Evolutionary conservation across 53 echinoderm and acorn worm species (phyloP).

Genomic region (Actinopyga echinites): DNA sequence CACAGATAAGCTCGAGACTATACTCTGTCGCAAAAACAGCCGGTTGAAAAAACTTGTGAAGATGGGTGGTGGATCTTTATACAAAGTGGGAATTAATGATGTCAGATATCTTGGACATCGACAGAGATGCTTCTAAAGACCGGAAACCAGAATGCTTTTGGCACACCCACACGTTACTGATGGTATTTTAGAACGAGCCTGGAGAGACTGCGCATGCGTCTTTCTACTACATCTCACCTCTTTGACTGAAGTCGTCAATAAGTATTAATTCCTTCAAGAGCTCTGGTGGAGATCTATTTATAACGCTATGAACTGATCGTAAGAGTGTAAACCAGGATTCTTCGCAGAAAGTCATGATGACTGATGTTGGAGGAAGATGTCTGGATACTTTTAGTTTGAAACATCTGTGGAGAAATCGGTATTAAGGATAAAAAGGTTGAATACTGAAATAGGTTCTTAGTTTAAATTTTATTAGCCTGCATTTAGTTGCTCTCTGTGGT

Average conservation of each 20-base stretch:
- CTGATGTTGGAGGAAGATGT: slow-evolving; percentile 68
- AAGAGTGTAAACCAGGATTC: slow-evolving; percentile 95
- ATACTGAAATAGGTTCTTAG: no score
- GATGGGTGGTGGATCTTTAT: no score
- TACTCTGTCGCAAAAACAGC: no score
- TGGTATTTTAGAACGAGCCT: not conserved
- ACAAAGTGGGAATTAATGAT: no score
- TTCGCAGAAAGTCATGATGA: slow-evolving; percentile 92
- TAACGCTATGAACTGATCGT: slow-evolving; percentile 89
- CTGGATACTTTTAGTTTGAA: slow-evolving; percentile 62
- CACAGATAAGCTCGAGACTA: no score
- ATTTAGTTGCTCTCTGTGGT: no score
- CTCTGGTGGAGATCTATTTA: slow-evolving; percentile 94
- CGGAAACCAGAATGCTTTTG: no score
- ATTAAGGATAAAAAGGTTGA: no score
- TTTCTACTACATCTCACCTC: slow-evolving; percentile 57
- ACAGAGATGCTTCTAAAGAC: no score
- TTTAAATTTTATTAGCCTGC: no score
- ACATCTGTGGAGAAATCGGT: slow-evolving; percentile 45
- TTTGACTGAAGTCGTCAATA: slow-evolving; percentile 91
- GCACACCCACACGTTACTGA: not conserved
- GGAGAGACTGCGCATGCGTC: not conserved
- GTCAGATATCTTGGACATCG: no score
- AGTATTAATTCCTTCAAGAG: slow-evolving; percentile 78
- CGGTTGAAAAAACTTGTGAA: no score